Percentiles rank a stretch among this genome's conserved stretches.
Conservation (phyloP, 2,888 invertebrate genomes). For the Fragum fragum region DNA sequence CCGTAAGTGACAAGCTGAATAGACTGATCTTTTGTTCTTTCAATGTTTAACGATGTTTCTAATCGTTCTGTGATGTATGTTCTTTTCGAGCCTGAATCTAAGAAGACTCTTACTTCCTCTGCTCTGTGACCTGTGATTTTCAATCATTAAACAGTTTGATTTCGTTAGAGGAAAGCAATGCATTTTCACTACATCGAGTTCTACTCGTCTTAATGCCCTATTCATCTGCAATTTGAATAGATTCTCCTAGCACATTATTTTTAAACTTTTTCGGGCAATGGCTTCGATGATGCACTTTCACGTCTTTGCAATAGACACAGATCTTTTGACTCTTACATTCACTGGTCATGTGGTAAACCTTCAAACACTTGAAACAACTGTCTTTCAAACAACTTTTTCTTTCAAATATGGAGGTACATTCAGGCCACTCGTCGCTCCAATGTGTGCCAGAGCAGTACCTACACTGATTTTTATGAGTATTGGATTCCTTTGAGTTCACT, state of each 20-base stretch:
- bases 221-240: not conserved
- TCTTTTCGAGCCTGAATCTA: not conserved
- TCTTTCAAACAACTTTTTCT: constrained; percentile 27
- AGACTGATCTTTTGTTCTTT: not conserved
- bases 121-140: not conserved
- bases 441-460: constrained; percentile 34
- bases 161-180: not conserved
- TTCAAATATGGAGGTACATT: constrained; percentile 32
- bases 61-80: not conserved
- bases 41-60: not conserved
- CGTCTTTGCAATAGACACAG: constrained; percentile 18
- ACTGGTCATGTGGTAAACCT: not conserved
- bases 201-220: not conserved
- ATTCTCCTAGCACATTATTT: not conserved
- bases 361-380: constrained; percentile 43
- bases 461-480: constrained; percentile 2
- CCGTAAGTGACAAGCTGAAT: not conserved
- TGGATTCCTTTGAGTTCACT: not conserved
- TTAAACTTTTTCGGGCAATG: constrained; percentile 24
- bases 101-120: not conserved
- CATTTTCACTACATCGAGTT: not conserved
- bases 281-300: constrained; percentile 17
- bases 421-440: constrained; percentile 47
- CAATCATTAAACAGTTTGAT: not conserved
- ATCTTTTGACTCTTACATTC: constrained; percentile 2